These are phyloP conservation scores for Stenichneumon culpator DNA, from an alignment of 2,888 invertebrate species.

Conservation along the genomic window DNA sequence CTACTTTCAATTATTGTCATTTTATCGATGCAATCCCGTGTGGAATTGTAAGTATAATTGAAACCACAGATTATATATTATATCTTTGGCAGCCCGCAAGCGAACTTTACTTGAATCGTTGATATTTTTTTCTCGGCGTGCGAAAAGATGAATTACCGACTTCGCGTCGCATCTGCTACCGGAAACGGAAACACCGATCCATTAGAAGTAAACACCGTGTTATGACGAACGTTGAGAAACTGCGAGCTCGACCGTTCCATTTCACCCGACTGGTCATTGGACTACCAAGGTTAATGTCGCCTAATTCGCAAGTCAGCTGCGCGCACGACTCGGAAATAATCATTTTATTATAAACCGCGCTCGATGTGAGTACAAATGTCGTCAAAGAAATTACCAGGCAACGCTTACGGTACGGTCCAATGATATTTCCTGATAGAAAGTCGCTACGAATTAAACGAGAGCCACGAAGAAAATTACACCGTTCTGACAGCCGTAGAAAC, in stretches of 20 bases:
- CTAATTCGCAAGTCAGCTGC: conserved; percentile 47
- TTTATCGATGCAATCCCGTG: too few relatives aligned
- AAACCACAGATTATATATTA: too few relatives aligned
- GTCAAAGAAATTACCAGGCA: background rate
- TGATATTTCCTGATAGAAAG: conserved; percentile 44
- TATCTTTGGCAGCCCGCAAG: too few relatives aligned
- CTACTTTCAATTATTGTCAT: background rate
- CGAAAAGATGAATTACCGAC: too few relatives aligned
- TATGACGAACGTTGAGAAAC: conserved; percentile 30
- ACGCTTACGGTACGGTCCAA: background rate
- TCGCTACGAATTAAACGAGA: background rate
- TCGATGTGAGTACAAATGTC: conserved; percentile 4
- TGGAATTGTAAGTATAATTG: too few relatives aligned
- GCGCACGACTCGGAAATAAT: conserved; percentile 34
- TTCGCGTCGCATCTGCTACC: conserved; percentile 61
- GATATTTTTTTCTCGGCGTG: too few relatives aligned
- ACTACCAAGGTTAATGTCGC: conserved; percentile 50
- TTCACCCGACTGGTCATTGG: conserved; percentile 36
- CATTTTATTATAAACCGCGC: conserved; percentile 46
- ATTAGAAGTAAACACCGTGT: conserved; percentile 19
- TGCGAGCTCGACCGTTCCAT: conserved; percentile 19
- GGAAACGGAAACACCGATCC: conserved; percentile 45
- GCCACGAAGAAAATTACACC: background rate
- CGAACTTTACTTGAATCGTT: too few relatives aligned
- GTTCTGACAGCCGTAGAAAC: background rate